These are phyloP conservation scores for Porites australiensis DNA, from an alignment of 64 coral and sea anemone species.

Conservation along the genomic window DNA sequence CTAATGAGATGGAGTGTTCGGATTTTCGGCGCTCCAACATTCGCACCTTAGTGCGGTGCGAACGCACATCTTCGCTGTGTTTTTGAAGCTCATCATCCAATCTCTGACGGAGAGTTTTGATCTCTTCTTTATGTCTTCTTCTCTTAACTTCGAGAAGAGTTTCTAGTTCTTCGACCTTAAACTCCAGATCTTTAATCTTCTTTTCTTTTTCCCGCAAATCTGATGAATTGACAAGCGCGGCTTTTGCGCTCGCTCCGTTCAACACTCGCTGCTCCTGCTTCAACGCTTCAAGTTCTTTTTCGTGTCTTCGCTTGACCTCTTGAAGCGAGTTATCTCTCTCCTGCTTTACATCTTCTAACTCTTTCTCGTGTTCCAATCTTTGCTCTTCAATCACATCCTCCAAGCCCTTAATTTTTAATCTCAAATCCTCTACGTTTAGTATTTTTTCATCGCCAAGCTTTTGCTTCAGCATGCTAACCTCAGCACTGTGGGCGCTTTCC, in stretches of 20 bases:
- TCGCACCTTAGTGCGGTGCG: conserved; percentile 61
- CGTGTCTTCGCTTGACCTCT: conserved; percentile 38
- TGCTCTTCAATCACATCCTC: conserved; percentile 95
- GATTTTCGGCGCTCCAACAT: conserved; percentile 48
- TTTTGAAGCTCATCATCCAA: conserved; percentile 83
- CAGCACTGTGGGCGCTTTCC: conserved; percentile 63
- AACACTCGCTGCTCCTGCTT: conserved; percentile 17
- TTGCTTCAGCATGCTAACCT: conserved; percentile 89
- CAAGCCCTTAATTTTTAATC: conserved; percentile 82
- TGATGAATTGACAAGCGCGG: not conserved
- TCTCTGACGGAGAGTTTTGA: conserved; percentile 78
- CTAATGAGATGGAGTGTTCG: conserved; percentile 19
- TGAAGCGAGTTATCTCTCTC: conserved; percentile 21
- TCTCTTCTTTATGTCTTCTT: conserved; percentile 90
- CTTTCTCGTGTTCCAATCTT: conserved; percentile 83
- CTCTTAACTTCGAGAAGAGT: conserved; percentile 89
- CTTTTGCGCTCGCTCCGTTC: conserved; percentile 21
- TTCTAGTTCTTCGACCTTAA: conserved; percentile 95
- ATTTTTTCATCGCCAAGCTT: conserved; percentile 84
- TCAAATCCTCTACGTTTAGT: conserved; percentile 67
- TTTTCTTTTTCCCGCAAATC: conserved; percentile 55
- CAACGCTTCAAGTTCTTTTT: conserved; percentile 25
- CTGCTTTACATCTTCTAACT: conserved; percentile 60
- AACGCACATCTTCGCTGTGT: conserved; percentile 74
- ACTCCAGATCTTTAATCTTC: conserved; percentile 76